Evolutionary conservation across 2,888 invertebrate species (phyloP).

Genomic region (Lagria hirta): DNA sequence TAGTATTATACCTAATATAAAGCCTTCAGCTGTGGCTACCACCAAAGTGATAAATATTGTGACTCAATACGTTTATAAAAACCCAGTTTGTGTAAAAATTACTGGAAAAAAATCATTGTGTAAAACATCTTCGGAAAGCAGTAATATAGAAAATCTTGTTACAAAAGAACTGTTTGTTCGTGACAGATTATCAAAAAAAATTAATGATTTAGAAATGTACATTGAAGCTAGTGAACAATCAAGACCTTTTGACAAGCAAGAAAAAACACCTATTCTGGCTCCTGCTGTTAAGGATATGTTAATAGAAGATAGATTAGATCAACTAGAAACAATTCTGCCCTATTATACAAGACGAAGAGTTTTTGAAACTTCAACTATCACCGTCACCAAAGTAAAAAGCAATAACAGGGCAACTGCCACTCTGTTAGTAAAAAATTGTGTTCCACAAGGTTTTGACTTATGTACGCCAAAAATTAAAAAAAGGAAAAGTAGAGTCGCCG

Average conservation of each 20-base stretch:
- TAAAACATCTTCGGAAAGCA: conserved; percentile 32
- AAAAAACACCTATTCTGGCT: conserved; percentile 40
- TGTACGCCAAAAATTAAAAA: conserved; percentile 41
- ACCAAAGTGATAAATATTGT: conserved; percentile 49
- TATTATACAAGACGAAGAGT: conserved; percentile 47
- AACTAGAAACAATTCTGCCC: conserved; percentile 50
- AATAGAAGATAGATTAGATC: conserved; percentile 51
- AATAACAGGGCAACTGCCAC: conserved; percentile 48
- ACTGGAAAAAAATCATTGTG: conserved; percentile 38
- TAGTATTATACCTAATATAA: conserved; percentile 41
- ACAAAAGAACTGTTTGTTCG: conserved; percentile 48
- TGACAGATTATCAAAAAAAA: conserved; percentile 22
- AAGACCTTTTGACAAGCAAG: conserved; percentile 27
- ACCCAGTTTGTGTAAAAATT: conserved; percentile 50
- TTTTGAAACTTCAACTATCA: conserved; percentile 50
- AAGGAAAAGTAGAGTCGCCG: conserved; percentile 38
- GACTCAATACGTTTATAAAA: conserved; percentile 49
- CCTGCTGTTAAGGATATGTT: conserved; percentile 42
- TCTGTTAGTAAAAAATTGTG: conserved; percentile 49
- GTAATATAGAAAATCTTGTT: conserved; percentile 40
- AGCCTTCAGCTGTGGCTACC: conserved; percentile 46
- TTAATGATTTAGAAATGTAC: conserved; percentile 22
- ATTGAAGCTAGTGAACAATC: conserved; percentile 39
- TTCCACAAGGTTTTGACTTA: conserved; percentile 47
- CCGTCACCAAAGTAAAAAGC: conserved; percentile 48